These are phyloP conservation scores for Pseudomyrmex pallidus DNA, from an alignment of 1,140 invertebrate species.

Conservation along the genomic window DNA sequence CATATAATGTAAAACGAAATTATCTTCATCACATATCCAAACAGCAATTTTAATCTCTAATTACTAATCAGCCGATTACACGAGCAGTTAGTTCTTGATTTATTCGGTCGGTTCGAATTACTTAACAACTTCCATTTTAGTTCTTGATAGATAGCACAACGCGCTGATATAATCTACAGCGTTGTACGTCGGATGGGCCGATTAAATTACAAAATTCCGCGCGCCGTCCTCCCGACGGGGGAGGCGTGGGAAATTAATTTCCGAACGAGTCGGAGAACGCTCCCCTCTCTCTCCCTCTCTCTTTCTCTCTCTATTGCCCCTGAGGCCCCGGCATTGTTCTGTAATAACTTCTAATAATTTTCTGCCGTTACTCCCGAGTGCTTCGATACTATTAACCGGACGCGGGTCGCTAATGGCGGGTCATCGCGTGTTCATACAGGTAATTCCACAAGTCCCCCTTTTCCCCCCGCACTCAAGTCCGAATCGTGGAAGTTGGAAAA, in stretches of 20 bases:
- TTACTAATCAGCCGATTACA: background rate
- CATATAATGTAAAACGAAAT: background rate
- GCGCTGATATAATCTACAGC: background rate
- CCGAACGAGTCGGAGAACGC: conserved; percentile 48
- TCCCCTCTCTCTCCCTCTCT: too few species aligned
- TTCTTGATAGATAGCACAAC: background rate
- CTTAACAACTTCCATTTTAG: background rate
- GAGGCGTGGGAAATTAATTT: conserved; percentile 68
- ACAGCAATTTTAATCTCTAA: background rate
- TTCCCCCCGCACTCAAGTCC: background rate
- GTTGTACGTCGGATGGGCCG: conserved; percentile 5
- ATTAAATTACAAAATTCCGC: conserved; percentile 72
- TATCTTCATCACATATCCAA: background rate
- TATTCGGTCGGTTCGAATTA: background rate
- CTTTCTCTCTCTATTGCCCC: background rate
- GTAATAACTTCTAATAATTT: conserved; percentile 73
- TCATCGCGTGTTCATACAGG: conserved; percentile 1
- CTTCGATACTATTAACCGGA: conserved; percentile 45
- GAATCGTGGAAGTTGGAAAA: background rate
- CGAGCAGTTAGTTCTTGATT: background rate
- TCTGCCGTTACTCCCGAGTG: conserved; percentile 41
- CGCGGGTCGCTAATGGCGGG: conserved; percentile 24
- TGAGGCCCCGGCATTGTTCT: conserved; percentile 49
- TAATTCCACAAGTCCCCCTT: background rate
- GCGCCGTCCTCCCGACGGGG: conserved; percentile 42